Conservation (phyloP, 1,140 invertebrate species). For the Apis florea region DNA sequence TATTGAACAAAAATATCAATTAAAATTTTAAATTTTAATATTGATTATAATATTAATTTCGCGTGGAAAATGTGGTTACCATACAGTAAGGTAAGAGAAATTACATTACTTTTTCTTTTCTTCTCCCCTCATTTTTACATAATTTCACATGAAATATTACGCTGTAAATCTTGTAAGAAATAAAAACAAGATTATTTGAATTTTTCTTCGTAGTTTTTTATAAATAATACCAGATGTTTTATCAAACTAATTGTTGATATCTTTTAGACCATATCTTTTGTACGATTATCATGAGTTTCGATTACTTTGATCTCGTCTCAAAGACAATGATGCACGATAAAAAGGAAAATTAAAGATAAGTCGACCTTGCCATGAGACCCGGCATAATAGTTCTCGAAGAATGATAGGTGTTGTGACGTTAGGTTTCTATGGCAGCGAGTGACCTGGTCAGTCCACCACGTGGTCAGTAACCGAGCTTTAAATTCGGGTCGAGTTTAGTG, state of each 20-base stretch:
- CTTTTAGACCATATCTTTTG: no score
- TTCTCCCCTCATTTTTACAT: background rate
- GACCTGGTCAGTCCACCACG: constrained; percentile 79
- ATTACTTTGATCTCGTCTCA: background rate
- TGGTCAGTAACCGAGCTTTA: constrained; percentile 70
- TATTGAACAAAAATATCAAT: background rate
- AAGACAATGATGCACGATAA: background rate
- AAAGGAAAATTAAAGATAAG: constrained; percentile 58
- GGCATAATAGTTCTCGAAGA: constrained; percentile 64
- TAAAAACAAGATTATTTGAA: background rate
- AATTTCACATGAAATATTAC: background rate
- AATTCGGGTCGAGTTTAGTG: constrained; percentile 57
- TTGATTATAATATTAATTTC: background rate
- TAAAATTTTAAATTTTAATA: constrained; percentile 20
- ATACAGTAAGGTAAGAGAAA: background rate
- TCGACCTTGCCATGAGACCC: constrained; percentile 72
- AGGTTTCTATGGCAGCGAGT: constrained; percentile 76
- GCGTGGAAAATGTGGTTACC: background rate
- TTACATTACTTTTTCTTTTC: background rate
- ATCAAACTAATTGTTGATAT: no score
- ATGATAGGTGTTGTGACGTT: constrained; percentile 71
- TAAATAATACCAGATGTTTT: no score
- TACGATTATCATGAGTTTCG: background rate
- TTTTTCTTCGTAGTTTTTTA: background rate
- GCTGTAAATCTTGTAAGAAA: no score